Conservation (phyloP, 1,140 invertebrate genomes). For the Pseudomyrmex flavicornis region DNA sequence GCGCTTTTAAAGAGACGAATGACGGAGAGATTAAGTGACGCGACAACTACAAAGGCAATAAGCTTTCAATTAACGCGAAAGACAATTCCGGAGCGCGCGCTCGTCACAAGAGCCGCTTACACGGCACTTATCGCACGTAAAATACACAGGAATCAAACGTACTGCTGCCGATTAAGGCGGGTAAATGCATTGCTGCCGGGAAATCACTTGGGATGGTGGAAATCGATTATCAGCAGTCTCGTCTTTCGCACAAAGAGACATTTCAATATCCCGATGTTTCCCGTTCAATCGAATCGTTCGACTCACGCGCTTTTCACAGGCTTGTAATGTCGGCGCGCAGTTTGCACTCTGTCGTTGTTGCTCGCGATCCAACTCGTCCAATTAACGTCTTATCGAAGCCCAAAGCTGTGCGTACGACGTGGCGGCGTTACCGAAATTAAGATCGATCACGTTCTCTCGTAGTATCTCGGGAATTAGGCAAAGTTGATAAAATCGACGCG, state of each 20-base stretch:
- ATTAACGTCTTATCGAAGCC: neutral
- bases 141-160: conserved; percentile 30
- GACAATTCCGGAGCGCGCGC: neutral
- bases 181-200: neutral
- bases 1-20: too few relatives aligned
- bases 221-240: conserved; percentile 48
- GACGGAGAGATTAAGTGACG: too few relatives aligned
- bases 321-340: neutral
- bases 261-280: conserved; percentile 53
- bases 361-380: neutral
- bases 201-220: neutral
- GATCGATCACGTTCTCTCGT: neutral
- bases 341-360: neutral
- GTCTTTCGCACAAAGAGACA: neutral
- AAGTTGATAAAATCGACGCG: conserved; percentile 1
- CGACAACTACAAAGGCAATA: neutral
- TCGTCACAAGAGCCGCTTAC: neutral
- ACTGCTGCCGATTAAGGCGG: conserved; percentile 1
- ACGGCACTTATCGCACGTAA: neutral
- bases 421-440: neutral
- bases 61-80: conserved; percentile 15
- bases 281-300: conserved; percentile 5
- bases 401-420: too few relatives aligned
- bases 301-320: neutral
- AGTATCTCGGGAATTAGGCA: neutral